Conservation (phyloP, 2,797 vertebrate genomes). For the Anguilla megastoma region DNA sequence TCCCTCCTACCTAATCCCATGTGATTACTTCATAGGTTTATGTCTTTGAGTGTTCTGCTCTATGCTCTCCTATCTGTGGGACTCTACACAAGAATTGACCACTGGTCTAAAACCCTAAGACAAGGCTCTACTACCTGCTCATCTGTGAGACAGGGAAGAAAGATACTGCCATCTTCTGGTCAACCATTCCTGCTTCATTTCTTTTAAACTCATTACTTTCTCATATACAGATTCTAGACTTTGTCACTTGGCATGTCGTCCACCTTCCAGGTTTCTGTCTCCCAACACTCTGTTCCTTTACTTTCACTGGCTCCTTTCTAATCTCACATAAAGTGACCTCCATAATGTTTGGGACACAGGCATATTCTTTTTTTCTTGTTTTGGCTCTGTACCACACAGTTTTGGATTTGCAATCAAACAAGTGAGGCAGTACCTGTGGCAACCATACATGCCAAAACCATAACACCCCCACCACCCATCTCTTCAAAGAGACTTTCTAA, state of each 20-base stretch:
- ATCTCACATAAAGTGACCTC: no score
- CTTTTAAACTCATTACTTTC: background rate
- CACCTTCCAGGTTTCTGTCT: background rate
- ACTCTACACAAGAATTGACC: background rate
- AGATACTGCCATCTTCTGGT: constrained; percentile 12
- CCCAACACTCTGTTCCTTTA: background rate
- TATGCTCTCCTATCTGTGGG: background rate
- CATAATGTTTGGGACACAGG: background rate
- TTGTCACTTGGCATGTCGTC: background rate
- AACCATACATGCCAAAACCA: no score
- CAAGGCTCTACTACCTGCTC: background rate
- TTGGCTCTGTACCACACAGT: no score
- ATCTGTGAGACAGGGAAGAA: background rate
- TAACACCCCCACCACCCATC: no score
- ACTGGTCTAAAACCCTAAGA: background rate
- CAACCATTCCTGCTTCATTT: background rate
- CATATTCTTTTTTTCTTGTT: no score
- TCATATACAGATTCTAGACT: background rate
- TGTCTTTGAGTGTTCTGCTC: background rate
- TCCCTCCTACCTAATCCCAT: background rate
- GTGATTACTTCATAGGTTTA: background rate
- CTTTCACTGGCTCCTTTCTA: background rate
- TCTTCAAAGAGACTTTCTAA: no score
- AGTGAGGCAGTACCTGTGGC: no score
- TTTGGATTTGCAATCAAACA: no score